phyloP scores from a whole-genome alignment of 1,140 invertebrate genomes.

The Archegozetes longisetosus region DNA sequence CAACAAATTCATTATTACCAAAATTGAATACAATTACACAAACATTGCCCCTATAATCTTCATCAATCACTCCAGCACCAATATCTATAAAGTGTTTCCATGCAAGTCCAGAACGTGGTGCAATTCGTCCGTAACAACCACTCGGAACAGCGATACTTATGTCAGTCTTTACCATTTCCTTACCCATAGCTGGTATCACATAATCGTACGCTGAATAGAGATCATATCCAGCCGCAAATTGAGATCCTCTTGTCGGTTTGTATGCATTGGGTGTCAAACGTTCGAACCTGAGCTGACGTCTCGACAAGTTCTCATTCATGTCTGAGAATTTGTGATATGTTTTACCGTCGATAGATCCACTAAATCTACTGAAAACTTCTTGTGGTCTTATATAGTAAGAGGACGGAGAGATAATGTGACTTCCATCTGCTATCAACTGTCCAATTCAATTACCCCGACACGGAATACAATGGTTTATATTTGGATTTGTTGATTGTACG shows the following conservation, averaged over 20 bases:
- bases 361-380: too few species aligned
- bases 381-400: too few species aligned
- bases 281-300: slow-evolving; percentile 49
- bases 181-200: slow-evolving; percentile 61
- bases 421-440: too few species aligned
- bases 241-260: slow-evolving; percentile 64
- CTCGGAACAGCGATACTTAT: slow-evolving; percentile 50
- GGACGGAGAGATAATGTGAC: too few species aligned
- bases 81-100: slow-evolving; percentile 92
- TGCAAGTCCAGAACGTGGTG: slow-evolving; percentile 87
- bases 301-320: too few species aligned
- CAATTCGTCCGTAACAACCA: slow-evolving; percentile 86
- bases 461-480: too few species aligned
- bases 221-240: slow-evolving; percentile 75
- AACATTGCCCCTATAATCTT: slow-evolving; percentile 82
- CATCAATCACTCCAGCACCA: slow-evolving; percentile 84
- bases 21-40: slow-evolving; percentile 91
- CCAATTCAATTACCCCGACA: too few species aligned
- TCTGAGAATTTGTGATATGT: too few species aligned
- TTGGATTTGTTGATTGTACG: too few species aligned
- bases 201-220: slow-evolving; percentile 78
- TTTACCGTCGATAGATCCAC: too few species aligned
- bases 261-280: slow-evolving; percentile 60
- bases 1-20: slow-evolving; percentile 54
- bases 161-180: slow-evolving; percentile 70